Base-by-base conservation (phyloP, 1,140 invertebrate genomes). In the Mercenaria mercenaria region DNA sequence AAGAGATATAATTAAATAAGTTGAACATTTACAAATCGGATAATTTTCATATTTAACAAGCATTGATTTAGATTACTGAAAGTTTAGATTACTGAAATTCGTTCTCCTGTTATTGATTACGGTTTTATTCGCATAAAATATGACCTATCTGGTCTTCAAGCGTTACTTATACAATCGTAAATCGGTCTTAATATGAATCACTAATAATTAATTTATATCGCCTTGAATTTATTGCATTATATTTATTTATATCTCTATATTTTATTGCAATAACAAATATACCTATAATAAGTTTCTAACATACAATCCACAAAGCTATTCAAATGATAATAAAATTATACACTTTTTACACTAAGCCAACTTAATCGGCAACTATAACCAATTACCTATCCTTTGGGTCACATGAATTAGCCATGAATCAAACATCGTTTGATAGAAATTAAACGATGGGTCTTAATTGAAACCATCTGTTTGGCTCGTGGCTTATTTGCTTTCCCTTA, bases 401-500 rank as follows among this genome's bases (percentile, higher is more conserved):
- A 26, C 34, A 26, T 20, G 67, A 29, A 37, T 72, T 29, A 29
- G 67, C 61, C 29, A 72, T 72, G 67, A 72, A 72, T 72, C 67
- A 72, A 72, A 39, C 11, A 32, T 29, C 13, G 13, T 15, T 72
- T 72, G 67, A 72, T 72, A 39, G 67, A 72, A 72, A 72, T 72
- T 72, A 37, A 20, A 72, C 67, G 34, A 39, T 72, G 34, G 2
- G 18, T 32, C n/a, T 72, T 39, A 72, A 72, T 72, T 39, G 67
- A 13, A 72, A 72, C 10, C 67, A 72, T 37, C 67, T 72, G 67
- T 72, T 18, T 39, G 18, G 67, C 67, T 26, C 18, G 18, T 72
- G 67, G 67, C 67, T 72, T 72, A 72, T 39, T 10, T 23, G 34
- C 18, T 15, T 39, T 37, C 67, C 18, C 67, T 72, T 29, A 72